Conservation (phyloP, 2,113 vertebrate genomes). For the Thymallus thymallus region DNA sequence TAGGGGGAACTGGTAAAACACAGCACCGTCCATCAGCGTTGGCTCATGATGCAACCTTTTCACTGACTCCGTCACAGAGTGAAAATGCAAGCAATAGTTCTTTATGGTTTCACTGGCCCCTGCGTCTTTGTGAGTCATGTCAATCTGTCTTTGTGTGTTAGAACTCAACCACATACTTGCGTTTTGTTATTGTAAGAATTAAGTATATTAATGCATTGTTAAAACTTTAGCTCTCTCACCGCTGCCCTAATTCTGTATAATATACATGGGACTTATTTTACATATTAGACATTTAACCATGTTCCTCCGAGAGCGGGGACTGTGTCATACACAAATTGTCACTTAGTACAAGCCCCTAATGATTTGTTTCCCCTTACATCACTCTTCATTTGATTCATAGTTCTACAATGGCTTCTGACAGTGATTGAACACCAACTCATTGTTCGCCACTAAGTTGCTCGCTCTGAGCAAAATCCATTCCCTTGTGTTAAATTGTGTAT, state of each 20-base stretch:
- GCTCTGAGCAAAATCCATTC: conserved; percentile 41
- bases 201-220: conserved; percentile 49
- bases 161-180: neutral
- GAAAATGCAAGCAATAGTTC: neutral
- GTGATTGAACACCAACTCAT: conserved; percentile 63
- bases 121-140: neutral
- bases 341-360: conserved; percentile 62
- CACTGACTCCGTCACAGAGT: neutral
- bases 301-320: conserved; percentile 61
- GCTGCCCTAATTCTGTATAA: conserved; percentile 61
- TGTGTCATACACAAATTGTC: conserved; percentile 64
- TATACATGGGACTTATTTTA: conserved; percentile 58
- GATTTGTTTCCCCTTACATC: conserved; percentile 71
- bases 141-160: neutral
- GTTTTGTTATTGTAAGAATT: neutral
- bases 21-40: neutral
- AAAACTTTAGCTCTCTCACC: conserved; percentile 32
- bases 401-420: conserved; percentile 65
- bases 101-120: neutral
- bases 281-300: conserved; percentile 57
- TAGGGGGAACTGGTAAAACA: too few species aligned
- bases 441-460: conserved; percentile 39
- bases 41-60: neutral
- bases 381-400: conserved; percentile 62
- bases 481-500: conserved; percentile 38